phyloP scores from a whole-genome alignment of 2,113 vertebrate genomes.

The Cyanocitta stelleri region DNA sequence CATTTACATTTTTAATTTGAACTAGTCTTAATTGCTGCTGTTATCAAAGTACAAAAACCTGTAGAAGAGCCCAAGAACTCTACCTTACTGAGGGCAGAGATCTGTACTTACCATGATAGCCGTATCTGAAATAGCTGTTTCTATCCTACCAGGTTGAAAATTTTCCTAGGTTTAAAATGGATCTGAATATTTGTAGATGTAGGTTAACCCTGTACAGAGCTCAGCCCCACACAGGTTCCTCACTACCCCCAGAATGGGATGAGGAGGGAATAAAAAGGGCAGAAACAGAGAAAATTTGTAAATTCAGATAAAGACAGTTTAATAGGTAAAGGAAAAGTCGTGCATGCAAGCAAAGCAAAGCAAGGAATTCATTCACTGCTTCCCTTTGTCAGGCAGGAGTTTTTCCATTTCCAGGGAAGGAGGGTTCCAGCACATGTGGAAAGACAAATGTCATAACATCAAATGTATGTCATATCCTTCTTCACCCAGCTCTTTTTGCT shows the following conservation, averaged over 20 bases:
- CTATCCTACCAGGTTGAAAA: not conserved
- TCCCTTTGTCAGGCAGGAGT: not conserved
- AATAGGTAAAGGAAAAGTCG: not conserved
- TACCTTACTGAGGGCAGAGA: not conserved
- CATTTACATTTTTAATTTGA: not conserved
- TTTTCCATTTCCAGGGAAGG: not conserved
- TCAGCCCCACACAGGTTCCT: not conserved
- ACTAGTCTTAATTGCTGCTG: not conserved
- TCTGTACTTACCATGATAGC: not conserved
- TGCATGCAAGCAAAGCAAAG: not conserved
- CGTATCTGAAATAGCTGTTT: not conserved
- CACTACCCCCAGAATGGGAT: accelerated
- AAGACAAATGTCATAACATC: not conserved
- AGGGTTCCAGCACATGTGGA: accelerated
- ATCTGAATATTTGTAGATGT: not conserved
- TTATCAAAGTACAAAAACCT: not conserved
- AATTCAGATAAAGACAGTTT: not conserved
- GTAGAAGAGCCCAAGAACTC: not conserved
- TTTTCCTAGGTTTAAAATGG: not conserved
- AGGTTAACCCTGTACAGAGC: not conserved
- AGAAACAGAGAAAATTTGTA: not conserved
- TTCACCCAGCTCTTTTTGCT: not conserved
- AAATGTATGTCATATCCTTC: not conserved
- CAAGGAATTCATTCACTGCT: not conserved
- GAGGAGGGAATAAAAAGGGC: not conserved